These are phyloP conservation scores for Sebastes itinus DNA, from an alignment of 2,797 vertebrate genomes.

Conservation along the genomic window DNA sequence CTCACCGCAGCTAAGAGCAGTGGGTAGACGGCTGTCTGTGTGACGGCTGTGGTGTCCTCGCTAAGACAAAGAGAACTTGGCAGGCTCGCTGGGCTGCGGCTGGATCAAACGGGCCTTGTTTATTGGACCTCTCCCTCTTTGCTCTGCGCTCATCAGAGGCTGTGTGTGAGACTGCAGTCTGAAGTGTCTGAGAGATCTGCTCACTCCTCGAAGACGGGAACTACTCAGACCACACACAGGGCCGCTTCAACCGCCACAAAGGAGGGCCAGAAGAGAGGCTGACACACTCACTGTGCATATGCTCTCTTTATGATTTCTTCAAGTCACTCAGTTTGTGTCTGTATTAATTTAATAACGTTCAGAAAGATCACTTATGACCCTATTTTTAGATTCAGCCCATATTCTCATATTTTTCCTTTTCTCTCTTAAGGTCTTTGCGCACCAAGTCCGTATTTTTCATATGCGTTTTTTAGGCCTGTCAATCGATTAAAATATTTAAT, in stretches of 20 bases:
- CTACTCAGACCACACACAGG: conserved; percentile 79
- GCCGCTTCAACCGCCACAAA: conserved; percentile 69
- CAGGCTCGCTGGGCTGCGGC: conserved; percentile 71
- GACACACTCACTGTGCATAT: conserved; percentile 52
- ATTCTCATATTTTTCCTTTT: background rate
- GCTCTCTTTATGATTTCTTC: conserved; percentile 43
- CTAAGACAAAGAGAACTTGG: conserved; percentile 83
- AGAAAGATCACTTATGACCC: background rate
- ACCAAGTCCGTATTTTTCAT: too few species aligned
- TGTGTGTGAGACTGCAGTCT: conserved; percentile 69
- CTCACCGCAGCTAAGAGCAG: conserved; percentile 67
- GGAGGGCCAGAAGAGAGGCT: conserved; percentile 39
- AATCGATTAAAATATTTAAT: background rate
- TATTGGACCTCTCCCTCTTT: conserved; percentile 78
- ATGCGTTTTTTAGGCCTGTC: background rate
- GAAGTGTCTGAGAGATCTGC: conserved; percentile 75
- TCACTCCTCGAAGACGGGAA: conserved; percentile 65
- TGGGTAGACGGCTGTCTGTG: conserved; percentile 75
- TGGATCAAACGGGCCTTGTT: conserved; percentile 80
- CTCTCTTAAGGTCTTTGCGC: too few species aligned
- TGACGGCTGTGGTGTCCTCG: conserved; percentile 76
- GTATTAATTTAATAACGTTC: conserved; percentile 10
- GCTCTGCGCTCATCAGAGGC: conserved; percentile 61
- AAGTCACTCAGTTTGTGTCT: conserved; percentile 22
- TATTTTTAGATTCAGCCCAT: conserved; percentile 9